These are phyloP conservation scores for Melinaea menophilus DNA, from an alignment of 2,888 invertebrate species.

Conservation along the genomic window DNA sequence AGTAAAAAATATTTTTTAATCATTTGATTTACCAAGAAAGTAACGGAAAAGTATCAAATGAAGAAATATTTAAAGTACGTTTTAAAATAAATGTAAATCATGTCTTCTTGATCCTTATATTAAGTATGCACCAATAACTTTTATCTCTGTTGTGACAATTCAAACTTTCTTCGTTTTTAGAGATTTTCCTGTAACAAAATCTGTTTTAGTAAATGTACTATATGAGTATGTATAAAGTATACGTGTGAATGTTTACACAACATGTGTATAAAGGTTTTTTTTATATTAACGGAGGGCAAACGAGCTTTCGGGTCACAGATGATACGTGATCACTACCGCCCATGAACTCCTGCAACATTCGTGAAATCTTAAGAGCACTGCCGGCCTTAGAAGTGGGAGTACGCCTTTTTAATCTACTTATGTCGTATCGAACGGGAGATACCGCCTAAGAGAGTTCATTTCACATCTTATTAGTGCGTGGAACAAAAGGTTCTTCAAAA, in stretches of 20 bases:
- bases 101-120: slow-evolving; percentile 11
- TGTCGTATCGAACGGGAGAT: too few species aligned
- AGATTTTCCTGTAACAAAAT: slow-evolving; percentile 26
- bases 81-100: slow-evolving; percentile 3
- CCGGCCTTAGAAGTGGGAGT: too few species aligned
- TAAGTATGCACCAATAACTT: slow-evolving; percentile 18
- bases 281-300: not conserved
- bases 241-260: slow-evolving; percentile 4
- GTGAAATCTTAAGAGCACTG: too few species aligned
- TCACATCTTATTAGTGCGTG: too few species aligned
- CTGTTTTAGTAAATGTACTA: slow-evolving; percentile 10
- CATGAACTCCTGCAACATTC: too few species aligned
- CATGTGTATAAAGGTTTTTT: not conserved
- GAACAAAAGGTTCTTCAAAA: too few species aligned
- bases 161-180: slow-evolving; percentile 29
- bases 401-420: too few species aligned
- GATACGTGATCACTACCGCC: too few species aligned
- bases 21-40: not conserved
- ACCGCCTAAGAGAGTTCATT: too few species aligned
- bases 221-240: slow-evolving; percentile 8
- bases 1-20: not conserved
- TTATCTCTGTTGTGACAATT: slow-evolving; percentile 14
- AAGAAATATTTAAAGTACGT: not conserved
- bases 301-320: too few species aligned
- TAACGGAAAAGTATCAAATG: not conserved